Base-by-base conservation (phyloP, 2,113 vertebrate species). In the Urocitellus parryii region DNA sequence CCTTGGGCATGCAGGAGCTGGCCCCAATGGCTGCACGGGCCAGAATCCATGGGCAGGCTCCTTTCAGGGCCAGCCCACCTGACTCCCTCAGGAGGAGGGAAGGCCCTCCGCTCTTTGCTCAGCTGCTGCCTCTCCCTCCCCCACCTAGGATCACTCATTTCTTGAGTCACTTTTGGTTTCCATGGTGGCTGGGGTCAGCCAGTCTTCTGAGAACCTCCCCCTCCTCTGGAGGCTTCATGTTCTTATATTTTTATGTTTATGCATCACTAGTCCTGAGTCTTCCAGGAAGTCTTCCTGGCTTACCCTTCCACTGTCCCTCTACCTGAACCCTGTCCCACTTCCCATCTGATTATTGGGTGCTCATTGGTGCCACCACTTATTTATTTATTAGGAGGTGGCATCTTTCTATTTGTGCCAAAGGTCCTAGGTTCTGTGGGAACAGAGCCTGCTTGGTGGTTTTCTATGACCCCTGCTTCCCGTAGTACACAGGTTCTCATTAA, bases 281-380 rank as follows among this genome's bases (percentile, higher is more conserved):
- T 96, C 68, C 53, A 61, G 25, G 87, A 95, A 79, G 79, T 1
- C 14, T 80, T 92, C 56, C 48, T 72, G 63, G 92, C n/a, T 81
- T 11, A 5, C 56, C 37, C 29, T 76, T 34, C 16, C 34, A 8
- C 5, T 39, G 1, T 73, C 13, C 27, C 8, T 77, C 29, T 84
- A 63, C 45, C 48, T 88, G 67, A 78, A 4, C 24, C 51, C 22
- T 42, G 5, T 20, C 42, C 34, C 22, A 48, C 27, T 53, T 68
- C 48, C 29, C 7, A 22, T 72, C 20, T 80, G 76, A 73, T 56
- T 63, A 37, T 0, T 51, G 82, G 39, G 48, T n/a, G 27, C 58
- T 56, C 11, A 18, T 45, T 32, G 27, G 22, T 48, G 56, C 18
- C 34, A 37, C 14, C 37, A 12, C 37, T 67, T 80, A 37, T 24